A percentile compares a stretch with the other conserved stretches of the same genome.
These are phyloP conservation scores for Pammene fasciana DNA, from an alignment of 2,888 invertebrate genomes.

Conservation along the genomic window DNA sequence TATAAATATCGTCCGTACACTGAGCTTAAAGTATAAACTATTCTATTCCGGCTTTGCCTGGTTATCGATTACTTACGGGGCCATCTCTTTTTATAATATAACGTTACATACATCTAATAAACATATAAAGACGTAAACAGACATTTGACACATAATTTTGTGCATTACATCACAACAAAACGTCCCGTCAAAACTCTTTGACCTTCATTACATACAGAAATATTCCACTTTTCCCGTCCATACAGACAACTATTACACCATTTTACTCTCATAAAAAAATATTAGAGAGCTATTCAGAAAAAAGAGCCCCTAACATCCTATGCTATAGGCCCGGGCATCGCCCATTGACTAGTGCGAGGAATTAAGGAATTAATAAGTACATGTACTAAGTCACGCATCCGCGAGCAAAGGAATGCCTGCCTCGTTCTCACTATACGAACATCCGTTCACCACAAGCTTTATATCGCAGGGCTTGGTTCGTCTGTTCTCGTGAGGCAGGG, in stretches of 20 bases:
- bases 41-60: constrained; percentile 23
- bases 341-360: constrained; percentile 58
- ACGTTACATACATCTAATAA: constrained; percentile 6
- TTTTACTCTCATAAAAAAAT: constrained; percentile 3
- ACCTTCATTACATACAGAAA: not conserved
- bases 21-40: constrained; percentile 29
- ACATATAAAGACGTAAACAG: not conserved
- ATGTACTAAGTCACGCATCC: constrained; percentile 52
- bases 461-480: constrained; percentile 60
- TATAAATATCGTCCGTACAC: constrained; percentile 45
- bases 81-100: not conserved
- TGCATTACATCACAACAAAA: not conserved
- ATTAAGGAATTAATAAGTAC: constrained; percentile 44
- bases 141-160: constrained; percentile 21
- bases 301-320: constrained; percentile 16
- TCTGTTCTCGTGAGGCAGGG: constrained; percentile 33
- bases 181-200: not conserved
- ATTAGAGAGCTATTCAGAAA: constrained; percentile 35
- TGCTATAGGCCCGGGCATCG: constrained; percentile 36
- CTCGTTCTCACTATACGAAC: constrained; percentile 65
- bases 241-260: not conserved
- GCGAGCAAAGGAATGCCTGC: constrained; percentile 73
- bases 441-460: constrained; percentile 72
- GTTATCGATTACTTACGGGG: not conserved
- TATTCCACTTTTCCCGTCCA: not conserved